Base-by-base conservation (phyloP, 2,888 invertebrate species). In the Lypha dubia region DNA sequence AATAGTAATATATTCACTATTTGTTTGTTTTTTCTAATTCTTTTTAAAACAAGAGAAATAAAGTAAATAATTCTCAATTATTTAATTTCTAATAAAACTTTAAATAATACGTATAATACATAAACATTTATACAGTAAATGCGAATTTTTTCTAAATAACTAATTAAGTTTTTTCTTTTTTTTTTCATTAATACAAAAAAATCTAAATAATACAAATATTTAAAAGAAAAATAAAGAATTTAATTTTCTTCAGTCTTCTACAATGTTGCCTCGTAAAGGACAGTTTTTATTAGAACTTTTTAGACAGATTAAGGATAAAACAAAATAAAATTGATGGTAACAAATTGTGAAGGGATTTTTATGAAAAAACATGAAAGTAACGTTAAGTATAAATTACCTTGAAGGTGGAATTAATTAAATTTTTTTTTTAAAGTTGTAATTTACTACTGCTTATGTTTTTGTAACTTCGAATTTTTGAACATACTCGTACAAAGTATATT, bases 21-120 rank as follows among this genome's bases (percentile, higher is more conserved):
- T 56, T 63, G 9, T 28, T 28, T 13, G 38, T 22, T 35, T 58
- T 65, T 65, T 60, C 32, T 44, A n/a, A n/a, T 67, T 44, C 35
- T 46, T 11, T 3, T 51, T 17, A 17, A 13, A 28, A 46, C 13
- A 38, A 46, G 38, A 5, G 53, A 62, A 75, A 79, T 53, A 53
- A 58, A 53, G 13, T 53, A 24, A 38, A n/a, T n/a, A 58, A 49
- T 68, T 35, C 17, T n/a, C 70, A 35, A 51, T 20, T 63, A 24
- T 77, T 24, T 17, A 56, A 76, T 49, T 46, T 79, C 79, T 70
- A 67, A n/a, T n/a, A n/a, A n/a, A n/a, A n/a, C n/a, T n/a, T n/a
- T 49, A 20, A 74, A 38, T 5, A 53, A 67, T 60, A 82, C 35
- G 63, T 32, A 76, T 58, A 20, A 70, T 53, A 41, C 70, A 71